Conservation (phyloP, 2,888 invertebrate genomes). For the Caenorhabditis sp. region DNA sequence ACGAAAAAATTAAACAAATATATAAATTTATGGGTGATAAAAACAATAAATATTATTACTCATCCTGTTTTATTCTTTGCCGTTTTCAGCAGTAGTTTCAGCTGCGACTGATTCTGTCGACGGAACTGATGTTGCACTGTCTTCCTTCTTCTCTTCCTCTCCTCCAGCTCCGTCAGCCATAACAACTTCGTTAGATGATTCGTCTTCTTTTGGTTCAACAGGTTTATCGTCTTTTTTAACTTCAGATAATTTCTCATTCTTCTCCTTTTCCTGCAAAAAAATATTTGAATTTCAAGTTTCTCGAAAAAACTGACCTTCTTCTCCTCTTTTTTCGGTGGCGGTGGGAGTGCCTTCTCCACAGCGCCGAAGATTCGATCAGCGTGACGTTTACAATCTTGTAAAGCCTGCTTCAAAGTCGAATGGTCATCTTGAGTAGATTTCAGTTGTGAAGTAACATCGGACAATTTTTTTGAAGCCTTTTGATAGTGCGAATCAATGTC, state of each 20-base stretch:
- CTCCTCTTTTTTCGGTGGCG: constrained; percentile 30
- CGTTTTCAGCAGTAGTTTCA: no score
- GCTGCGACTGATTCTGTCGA: no score
- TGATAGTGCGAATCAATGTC: constrained; percentile 65
- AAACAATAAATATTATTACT: no score
- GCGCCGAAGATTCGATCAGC: constrained; percentile 54
- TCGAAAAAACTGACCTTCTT: constrained; percentile 3
- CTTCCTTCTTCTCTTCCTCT: constrained; percentile 2
- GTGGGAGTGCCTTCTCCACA: constrained; percentile 62
- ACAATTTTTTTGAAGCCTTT: constrained; percentile 64
- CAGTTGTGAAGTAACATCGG: constrained; percentile 61
- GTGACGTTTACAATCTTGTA: constrained; percentile 59
- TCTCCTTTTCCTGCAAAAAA: constrained; percentile 18
- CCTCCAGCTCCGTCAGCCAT: constrained; percentile 16
- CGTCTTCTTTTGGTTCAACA: constrained; percentile 9
- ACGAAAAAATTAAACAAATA: no score
- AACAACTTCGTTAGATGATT: not conserved
- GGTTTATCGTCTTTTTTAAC: constrained; percentile 23
- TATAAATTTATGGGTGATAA: no score
- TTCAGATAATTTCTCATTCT: not conserved
- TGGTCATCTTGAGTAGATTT: constrained; percentile 53
- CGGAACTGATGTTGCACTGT: not conserved
- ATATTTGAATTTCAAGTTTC: not conserved
- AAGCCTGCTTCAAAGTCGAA: constrained; percentile 49
- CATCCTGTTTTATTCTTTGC: no score